A percentile compares a stretch with the other conserved stretches of the same genome.
Conservation (phyloP, 2,888 invertebrate genomes). For the Atethmia centrago region DNA sequence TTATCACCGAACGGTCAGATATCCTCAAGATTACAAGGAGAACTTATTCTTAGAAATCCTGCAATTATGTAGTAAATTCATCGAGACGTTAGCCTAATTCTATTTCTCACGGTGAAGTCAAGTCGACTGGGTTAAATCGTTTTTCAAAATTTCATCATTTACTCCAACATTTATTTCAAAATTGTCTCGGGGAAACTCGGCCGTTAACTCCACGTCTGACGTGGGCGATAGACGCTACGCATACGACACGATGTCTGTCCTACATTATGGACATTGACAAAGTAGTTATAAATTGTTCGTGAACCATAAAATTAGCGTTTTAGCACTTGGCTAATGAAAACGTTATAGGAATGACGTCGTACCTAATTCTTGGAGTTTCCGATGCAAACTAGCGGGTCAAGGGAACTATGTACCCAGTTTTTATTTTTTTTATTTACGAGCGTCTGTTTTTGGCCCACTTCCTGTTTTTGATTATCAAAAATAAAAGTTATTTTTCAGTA, state of each 20-base stretch:
- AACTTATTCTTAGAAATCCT: constrained; percentile 14
- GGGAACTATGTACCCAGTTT: constrained; percentile 35
- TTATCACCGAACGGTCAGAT: constrained; percentile 26
- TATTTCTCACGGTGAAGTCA: constrained; percentile 29
- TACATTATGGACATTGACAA: constrained; percentile 70
- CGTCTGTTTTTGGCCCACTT: constrained; percentile 30
- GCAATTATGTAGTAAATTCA: constrained; percentile 25
- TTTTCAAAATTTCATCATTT: constrained; percentile 66
- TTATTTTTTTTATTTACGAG: constrained; percentile 49
- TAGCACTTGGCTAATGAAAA: constrained; percentile 62
- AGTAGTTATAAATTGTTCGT: constrained; percentile 67
- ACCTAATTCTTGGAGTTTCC: constrained; percentile 30
- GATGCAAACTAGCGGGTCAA: constrained; percentile 50
- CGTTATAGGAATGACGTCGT: constrained; percentile 43
- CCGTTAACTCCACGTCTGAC: constrained; percentile 58
- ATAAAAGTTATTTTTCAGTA: constrained; percentile 14
- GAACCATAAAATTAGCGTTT: constrained; percentile 61
- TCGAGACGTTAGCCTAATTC: constrained; percentile 48
- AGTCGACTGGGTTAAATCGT: constrained; percentile 33
- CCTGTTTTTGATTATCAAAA: constrained; percentile 36
- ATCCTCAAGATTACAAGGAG: constrained; percentile 7
- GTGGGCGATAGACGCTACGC: constrained; percentile 66
- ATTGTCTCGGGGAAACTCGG: constrained; percentile 58
- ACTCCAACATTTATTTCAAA: constrained; percentile 58
- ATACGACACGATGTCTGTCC: constrained; percentile 64